phyloP scores from a whole-genome alignment of 2,113 vertebrate species.

The Corythaeola cristata region DNA sequence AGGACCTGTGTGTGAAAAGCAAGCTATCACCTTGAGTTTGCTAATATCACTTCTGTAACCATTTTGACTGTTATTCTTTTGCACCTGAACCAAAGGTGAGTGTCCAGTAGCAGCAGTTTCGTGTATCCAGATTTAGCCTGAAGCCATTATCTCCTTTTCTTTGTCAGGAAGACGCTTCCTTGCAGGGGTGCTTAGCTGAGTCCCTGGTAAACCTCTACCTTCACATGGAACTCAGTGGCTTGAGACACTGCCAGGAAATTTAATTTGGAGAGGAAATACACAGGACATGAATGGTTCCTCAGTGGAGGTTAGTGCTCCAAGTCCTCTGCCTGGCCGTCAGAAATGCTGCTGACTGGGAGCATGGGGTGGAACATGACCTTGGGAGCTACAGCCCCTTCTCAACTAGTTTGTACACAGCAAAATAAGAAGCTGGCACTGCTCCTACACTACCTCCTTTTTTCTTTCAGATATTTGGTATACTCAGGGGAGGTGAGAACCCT shows the following conservation, averaged over 20 bases:
- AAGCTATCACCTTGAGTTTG: neutral
- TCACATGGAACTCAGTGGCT: neutral
- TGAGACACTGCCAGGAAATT: neutral
- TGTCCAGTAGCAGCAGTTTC: neutral
- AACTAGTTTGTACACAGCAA: neutral
- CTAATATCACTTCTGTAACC: neutral
- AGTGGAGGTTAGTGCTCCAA: rapidly evolving
- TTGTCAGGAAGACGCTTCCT: neutral
- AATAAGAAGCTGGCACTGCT: neutral
- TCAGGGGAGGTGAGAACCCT: neutral
- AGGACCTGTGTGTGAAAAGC: neutral
- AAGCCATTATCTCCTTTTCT: neutral
- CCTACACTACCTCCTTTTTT: rapidly evolving
- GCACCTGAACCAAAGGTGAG: neutral
- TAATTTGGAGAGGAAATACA: neutral
- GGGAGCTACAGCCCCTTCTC: neutral
- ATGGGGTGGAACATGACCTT: neutral
- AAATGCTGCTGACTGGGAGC: neutral
- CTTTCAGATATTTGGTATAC: neutral
- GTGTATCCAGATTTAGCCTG: neutral
- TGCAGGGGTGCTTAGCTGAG: neutral
- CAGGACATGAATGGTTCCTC: neutral
- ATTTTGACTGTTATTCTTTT: neutral
- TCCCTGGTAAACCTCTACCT: neutral
- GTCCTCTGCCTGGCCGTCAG: neutral